Percentiles rank a stretch among this genome's conserved stretches.
Conservation (phyloP, 2,888 invertebrate genomes). For the Tetropium fuscum region DNA sequence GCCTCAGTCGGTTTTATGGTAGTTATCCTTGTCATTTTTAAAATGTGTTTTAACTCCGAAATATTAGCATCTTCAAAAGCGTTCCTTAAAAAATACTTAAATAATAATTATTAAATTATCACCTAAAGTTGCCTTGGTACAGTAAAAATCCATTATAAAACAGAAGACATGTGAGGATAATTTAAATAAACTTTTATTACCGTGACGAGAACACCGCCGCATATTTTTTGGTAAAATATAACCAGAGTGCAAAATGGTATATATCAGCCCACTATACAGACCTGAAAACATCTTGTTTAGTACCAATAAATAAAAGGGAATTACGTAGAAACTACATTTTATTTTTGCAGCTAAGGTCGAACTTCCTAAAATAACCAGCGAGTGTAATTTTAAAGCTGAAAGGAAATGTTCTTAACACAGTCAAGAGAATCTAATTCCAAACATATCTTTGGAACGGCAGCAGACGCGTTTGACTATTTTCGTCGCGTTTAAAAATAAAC, state of each 20-base stretch:
- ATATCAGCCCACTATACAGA: conserved; percentile 9
- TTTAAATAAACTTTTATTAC: too few species aligned
- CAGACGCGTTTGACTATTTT: conserved; percentile 61
- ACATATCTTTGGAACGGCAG: conserved; percentile 52
- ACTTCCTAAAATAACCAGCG: conserved; percentile 48
- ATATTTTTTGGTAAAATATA: conserved; percentile 16
- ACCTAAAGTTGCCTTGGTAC: too few species aligned
- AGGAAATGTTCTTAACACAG: conserved; percentile 56
- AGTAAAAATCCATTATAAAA: too few species aligned
- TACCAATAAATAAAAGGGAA: conserved; percentile 39
- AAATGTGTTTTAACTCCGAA: too few species aligned
- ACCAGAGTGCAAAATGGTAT: conserved; percentile 10
- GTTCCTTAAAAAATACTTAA: too few species aligned
- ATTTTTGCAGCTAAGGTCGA: conserved; percentile 51
- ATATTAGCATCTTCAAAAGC: too few species aligned
- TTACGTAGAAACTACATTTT: conserved; percentile 46
- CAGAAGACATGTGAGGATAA: too few species aligned
- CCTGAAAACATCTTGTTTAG: conserved; percentile 27
- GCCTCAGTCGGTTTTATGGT: too few species aligned
- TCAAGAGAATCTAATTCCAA: conserved; percentile 59
- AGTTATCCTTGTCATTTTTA: too few species aligned
- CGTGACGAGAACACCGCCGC: too few species aligned
- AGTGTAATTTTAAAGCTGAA: conserved; percentile 46
- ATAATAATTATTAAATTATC: too few species aligned
- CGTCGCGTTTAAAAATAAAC: conserved; percentile 59